Conservation (phyloP, 2,888 invertebrate genomes). For the Buathra laborator region DNA sequence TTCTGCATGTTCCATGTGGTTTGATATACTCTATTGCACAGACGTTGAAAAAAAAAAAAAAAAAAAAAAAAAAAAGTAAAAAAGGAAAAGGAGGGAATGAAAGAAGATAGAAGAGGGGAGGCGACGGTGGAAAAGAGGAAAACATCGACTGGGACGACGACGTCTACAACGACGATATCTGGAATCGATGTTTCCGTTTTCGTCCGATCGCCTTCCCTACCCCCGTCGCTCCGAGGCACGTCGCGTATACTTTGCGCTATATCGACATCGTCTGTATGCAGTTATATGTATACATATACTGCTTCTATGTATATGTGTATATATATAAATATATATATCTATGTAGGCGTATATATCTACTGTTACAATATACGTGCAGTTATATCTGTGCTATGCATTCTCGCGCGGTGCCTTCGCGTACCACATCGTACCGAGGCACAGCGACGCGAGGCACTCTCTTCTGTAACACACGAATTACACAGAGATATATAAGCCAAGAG, state of each 20-base stretch:
- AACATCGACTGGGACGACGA: constrained; percentile 46
- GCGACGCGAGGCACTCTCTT: constrained; percentile 36
- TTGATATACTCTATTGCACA: not conserved
- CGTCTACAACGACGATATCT: constrained; percentile 62
- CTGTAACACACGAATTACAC: constrained; percentile 56
- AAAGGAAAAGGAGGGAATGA: not conserved
- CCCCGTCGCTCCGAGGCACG: constrained; percentile 38
- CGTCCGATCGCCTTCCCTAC: constrained; percentile 51
- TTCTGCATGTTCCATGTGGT: constrained; percentile 55
- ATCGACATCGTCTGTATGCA: constrained; percentile 32
- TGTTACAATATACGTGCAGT: not conserved
- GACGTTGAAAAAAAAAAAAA: constrained; percentile 52
- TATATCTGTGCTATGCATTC: constrained; percentile 47
- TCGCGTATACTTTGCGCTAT: constrained; percentile 36
- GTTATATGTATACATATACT: constrained; percentile 7
- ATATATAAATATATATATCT: constrained; percentile 1
- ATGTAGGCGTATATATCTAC: not conserved
- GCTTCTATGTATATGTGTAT: constrained; percentile 9
- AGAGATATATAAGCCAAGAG: constrained; percentile 10
- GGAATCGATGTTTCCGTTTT: constrained; percentile 68
- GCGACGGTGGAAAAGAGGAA: constrained; percentile 22
- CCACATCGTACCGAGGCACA: constrained; percentile 58
- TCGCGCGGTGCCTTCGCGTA: constrained; percentile 57
- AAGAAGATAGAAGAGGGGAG: not conserved
- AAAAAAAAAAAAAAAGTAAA: not conserved